phyloP scores from a whole-genome alignment of 2,888 invertebrate species.

The Mechanitis messenoides region DNA sequence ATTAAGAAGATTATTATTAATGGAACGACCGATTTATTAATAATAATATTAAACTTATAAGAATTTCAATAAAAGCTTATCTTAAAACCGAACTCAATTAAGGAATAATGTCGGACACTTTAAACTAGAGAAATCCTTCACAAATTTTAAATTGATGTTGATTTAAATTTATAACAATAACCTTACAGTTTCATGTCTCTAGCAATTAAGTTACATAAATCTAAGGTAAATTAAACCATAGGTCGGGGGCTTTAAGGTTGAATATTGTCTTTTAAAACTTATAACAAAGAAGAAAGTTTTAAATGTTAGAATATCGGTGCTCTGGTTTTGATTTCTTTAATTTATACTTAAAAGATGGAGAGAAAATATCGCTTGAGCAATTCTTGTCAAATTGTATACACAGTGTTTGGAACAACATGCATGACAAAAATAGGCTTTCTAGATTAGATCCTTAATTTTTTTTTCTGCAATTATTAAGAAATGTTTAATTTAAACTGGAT shows the following conservation, averaged over 20 bases:
- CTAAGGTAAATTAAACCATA: slow-evolving; percentile 15
- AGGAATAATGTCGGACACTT: slow-evolving; percentile 38
- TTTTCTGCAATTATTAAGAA: too few species aligned
- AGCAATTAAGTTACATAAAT: slow-evolving; percentile 26
- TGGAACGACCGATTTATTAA: too few species aligned
- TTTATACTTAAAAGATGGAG: slow-evolving; percentile 37
- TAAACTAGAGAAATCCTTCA: slow-evolving; percentile 35
- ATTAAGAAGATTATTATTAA: too few species aligned
- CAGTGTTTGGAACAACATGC: too few species aligned
- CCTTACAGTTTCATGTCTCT: slow-evolving; percentile 23
- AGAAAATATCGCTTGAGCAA: slow-evolving; percentile 42
- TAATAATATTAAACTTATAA: not conserved
- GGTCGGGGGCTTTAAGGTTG: slow-evolving; percentile 34
- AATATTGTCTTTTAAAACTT: slow-evolving; percentile 33
- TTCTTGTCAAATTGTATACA: slow-evolving; percentile 1
- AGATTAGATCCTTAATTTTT: too few species aligned
- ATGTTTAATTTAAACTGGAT: too few species aligned
- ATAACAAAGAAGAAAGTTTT: slow-evolving; percentile 32
- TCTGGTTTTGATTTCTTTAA: slow-evolving; percentile 49
- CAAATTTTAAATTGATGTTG: slow-evolving; percentile 29
- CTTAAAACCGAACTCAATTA: slow-evolving; percentile 3
- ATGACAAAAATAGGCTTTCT: too few species aligned
- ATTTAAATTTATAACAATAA: slow-evolving; percentile 30
- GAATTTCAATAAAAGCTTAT: not conserved
- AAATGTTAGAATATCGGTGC: slow-evolving; percentile 44